Evolutionary conservation across 2,888 invertebrate species (phyloP).

Genomic region (Nomada fucata): DNA sequence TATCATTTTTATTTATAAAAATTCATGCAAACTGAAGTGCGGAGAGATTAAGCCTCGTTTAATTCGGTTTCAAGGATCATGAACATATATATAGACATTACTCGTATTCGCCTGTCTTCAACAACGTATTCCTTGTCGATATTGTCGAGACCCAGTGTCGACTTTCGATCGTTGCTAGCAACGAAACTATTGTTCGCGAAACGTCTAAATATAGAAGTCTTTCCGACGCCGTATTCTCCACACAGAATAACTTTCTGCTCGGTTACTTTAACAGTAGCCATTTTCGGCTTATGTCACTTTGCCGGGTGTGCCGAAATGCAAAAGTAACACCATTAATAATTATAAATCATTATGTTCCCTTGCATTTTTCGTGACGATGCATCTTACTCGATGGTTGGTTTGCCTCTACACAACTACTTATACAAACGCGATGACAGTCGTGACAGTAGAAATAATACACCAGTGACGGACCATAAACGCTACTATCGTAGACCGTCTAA

Average conservation of each 20-base stretch:
- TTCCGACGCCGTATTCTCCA: constrained; percentile 98
- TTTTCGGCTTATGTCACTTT: constrained; percentile 78
- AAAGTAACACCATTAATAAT: constrained; percentile 34
- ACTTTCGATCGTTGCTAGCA: constrained; percentile 92
- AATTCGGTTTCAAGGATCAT: constrained; percentile 37
- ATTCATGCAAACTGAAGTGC: neutral
- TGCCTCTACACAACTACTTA: constrained; percentile 24
- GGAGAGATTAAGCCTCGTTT: constrained; percentile 3
- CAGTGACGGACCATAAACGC: constrained; percentile 45
- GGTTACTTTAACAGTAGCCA: constrained; percentile 93
- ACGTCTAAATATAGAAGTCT: constrained; percentile 95
- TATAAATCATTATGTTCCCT: constrained; percentile 29
- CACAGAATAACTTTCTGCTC: constrained; percentile 97
- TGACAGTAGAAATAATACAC: constrained; percentile 53
- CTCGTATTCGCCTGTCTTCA: constrained; percentile 91
- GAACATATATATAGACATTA: constrained; percentile 82
- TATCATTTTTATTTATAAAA: constrained; percentile 12
- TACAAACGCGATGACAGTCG: constrained; percentile 45
- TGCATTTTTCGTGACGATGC: constrained; percentile 11
- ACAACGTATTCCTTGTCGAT: constrained; percentile 92
- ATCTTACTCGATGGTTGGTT: constrained; percentile 22
- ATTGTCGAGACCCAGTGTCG: constrained; percentile 96
- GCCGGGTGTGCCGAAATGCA: constrained; percentile 25
- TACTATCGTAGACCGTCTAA: constrained; percentile 36
- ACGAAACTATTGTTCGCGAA: constrained; percentile 96